A percentile compares a stretch with the other conserved stretches of the same genome.
Conservation (phyloP, 2,797 vertebrate species). For the Sebastes variabilis region DNA sequence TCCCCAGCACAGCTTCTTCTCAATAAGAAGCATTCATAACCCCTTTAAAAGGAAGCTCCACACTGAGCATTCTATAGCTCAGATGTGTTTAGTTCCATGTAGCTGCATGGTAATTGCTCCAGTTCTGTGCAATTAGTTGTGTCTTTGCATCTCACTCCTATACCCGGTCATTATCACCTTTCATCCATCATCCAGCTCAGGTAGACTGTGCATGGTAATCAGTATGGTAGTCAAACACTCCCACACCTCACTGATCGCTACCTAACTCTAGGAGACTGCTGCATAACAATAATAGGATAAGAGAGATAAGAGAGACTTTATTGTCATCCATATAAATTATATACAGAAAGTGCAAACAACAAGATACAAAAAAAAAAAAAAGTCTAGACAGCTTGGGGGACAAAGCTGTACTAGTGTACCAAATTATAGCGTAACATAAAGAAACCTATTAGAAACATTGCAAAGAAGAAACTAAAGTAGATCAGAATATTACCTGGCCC, state of each 20-base stretch:
- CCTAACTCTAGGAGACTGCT: not conserved
- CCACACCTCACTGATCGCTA: not conserved
- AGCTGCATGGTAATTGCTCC: slow-evolving; percentile 25
- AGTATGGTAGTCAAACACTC: not conserved
- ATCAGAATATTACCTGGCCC: not conserved
- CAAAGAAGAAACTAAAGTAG: not conserved
- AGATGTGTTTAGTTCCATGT: slow-evolving; percentile 9
- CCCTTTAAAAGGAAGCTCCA: slow-evolving; percentile 15
- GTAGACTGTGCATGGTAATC: not conserved
- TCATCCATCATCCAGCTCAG: slow-evolving; percentile 3
- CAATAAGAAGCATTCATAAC: slow-evolving; percentile 38
- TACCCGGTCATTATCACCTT: not conserved
- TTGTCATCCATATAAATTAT: not conserved
- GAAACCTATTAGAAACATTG: not conserved
- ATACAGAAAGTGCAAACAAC: too few species aligned
- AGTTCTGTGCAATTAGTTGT: slow-evolving; percentile 28
- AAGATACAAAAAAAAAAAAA: too few species aligned
- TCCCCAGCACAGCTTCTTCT: slow-evolving; percentile 29
- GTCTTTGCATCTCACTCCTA: slow-evolving; percentile 10
- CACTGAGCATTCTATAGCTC: slow-evolving; percentile 20
- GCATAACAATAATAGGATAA: not conserved
- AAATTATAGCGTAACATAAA: too few species aligned
- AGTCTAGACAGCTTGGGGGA: too few species aligned
- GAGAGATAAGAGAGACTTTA: not conserved
- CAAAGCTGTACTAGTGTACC: too few species aligned